These are phyloP conservation scores for Dallia pectoralis DNA, from an alignment of 2,797 vertebrate genomes.

Conservation along the genomic window DNA sequence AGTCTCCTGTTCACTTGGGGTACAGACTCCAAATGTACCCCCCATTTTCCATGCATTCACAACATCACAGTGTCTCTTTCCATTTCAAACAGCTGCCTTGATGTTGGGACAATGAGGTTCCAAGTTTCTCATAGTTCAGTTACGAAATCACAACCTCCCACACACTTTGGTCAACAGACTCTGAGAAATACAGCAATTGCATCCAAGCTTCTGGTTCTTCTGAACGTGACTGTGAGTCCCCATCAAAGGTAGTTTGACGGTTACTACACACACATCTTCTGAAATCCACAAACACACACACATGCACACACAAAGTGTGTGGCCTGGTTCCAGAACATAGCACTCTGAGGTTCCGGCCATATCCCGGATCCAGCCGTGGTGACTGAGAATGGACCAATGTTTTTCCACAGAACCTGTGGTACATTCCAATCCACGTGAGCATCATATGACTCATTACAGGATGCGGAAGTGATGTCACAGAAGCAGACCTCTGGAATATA, in stretches of 20 bases:
- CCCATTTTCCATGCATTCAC: slow-evolving; percentile 9
- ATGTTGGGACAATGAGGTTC: slow-evolving; percentile 48
- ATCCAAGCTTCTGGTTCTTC: background rate
- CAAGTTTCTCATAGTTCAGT: slow-evolving; percentile 50
- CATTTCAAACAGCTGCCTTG: slow-evolving; percentile 48
- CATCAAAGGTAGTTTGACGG: no score
- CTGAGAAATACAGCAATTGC: background rate
- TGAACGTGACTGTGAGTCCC: background rate
- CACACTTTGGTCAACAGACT: slow-evolving; percentile 37
- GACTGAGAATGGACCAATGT: slow-evolving; percentile 3
- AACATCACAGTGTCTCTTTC: slow-evolving; percentile 49
- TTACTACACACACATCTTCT: background rate
- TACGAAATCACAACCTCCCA: slow-evolving; percentile 38
- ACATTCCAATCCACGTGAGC: slow-evolving; percentile 62
- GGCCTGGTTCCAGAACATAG: background rate
- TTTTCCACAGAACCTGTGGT: slow-evolving; percentile 66
- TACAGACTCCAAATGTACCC: no score
- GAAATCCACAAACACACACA: background rate
- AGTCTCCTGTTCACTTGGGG: no score
- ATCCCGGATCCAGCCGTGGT: background rate
- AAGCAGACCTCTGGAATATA: background rate
- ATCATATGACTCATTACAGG: slow-evolving; percentile 59
- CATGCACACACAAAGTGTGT: background rate
- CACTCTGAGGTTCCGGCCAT: background rate
- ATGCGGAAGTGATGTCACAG: slow-evolving; percentile 57